Evolutionary conservation across 2,888 invertebrate species (phyloP), one percentile per base, ranked within the genome.

Genomic region (Exephanes ischioxanthus): DNA sequence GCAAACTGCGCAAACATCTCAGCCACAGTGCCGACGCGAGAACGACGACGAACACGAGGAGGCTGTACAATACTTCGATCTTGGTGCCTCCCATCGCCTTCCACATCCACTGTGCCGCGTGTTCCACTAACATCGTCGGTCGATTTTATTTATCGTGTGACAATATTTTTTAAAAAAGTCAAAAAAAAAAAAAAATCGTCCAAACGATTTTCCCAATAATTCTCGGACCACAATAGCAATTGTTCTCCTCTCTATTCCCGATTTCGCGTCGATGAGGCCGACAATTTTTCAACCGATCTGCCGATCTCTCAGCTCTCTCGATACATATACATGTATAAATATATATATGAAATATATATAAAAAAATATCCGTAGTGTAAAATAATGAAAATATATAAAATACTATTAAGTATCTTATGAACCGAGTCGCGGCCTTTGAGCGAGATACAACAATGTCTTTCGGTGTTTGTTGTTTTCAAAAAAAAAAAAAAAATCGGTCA

Each of bases 1-100:
- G 98, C 89, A 98, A 94, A 88, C 95, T 94, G 89, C 87, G 92
- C 86, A 91, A 93, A 91, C 88, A 92, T 77, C 80, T 93, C 61
- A 90, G 92, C 93, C 89, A 93, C 93, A 91, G 94, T n/a, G 94
- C 45, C 19, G 89, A 88, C 73, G 93, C 90, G 89, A 96, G 88
- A 89, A 94, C 95, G 86, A 93, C 93, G 88, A 95, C 88, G 91
- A 95, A 95, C 83, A 95, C 94, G 87, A 95, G 90, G 90, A 96
- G 93, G 41, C 90, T 92, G 79, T 86, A 88, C 41, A 90, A 80
- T 37, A 89, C 88, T 51, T 93, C 92, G 80, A 85, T 87, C 72
- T 86, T 87, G 48, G 86, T 90, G 33, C 88, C 89, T 26, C 90
- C 91, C 83, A 91, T 85, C 51, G 83, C 87, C 73, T 87, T 86